Evolutionary conservation across 2,888 invertebrate species (phyloP).

Genomic region (Thymelicus lineola): DNA sequence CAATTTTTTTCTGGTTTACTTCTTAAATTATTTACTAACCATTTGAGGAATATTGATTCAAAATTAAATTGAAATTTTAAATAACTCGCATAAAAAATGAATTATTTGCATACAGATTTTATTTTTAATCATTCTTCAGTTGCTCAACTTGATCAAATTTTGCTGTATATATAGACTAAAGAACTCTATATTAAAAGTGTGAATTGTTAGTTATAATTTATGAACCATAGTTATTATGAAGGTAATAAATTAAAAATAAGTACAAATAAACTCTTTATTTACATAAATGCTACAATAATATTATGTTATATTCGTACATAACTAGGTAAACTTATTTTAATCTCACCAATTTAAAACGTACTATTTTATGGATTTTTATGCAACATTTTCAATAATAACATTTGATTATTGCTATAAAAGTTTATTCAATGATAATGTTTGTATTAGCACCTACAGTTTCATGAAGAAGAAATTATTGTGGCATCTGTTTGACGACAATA

Average conservation of each 20-base stretch:
- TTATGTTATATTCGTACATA: constrained; percentile 4
- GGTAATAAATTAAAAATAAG: background rate
- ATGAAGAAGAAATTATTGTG: background rate
- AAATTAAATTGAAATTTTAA: no score
- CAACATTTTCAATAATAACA: background rate
- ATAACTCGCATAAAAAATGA: no score
- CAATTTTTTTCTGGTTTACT: no score
- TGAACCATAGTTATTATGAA: background rate
- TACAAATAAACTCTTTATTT: constrained; percentile 37
- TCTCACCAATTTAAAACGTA: background rate
- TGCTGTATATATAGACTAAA: no score
- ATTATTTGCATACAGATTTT: no score
- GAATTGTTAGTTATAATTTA: no score
- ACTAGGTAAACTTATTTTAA: constrained; percentile 19
- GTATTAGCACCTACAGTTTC: constrained; percentile 4
- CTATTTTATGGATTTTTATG: background rate
- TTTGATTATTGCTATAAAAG: background rate
- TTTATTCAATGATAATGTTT: background rate
- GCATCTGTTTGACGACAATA: background rate
- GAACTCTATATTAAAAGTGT: no score
- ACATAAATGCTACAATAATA: constrained; percentile 29
- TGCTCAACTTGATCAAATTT: no score
- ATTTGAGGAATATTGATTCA: no score
- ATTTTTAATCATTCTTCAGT: no score
- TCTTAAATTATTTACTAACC: no score